Evolutionary conservation across 2,888 invertebrate species (phyloP).

Genomic region (Cyclophora albipunctata): DNA sequence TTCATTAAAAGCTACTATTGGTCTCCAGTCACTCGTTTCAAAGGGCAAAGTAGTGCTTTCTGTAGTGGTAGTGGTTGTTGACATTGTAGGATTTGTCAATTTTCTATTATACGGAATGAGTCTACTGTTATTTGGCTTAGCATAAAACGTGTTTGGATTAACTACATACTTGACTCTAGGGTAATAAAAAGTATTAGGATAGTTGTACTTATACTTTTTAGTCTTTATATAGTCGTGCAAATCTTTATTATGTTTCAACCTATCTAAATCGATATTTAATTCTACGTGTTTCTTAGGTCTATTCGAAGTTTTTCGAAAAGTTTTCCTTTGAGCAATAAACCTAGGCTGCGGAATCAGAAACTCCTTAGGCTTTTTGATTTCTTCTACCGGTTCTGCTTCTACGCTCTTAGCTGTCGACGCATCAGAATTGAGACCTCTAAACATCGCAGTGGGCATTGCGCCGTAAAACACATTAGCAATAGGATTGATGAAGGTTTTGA

Average conservation of each 20-base stretch:
- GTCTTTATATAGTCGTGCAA: slow-evolving; percentile 61
- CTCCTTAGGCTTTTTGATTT: slow-evolving; percentile 49
- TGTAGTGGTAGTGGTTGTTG: slow-evolving; percentile 16
- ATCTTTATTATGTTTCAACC: slow-evolving; percentile 61
- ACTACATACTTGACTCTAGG: slow-evolving; percentile 60
- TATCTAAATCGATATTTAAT: slow-evolving; percentile 56
- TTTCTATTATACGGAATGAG: slow-evolving; percentile 37
- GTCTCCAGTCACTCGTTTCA: slow-evolving; percentile 51
- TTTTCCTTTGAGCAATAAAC: slow-evolving; percentile 62
- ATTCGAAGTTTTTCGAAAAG: slow-evolving; percentile 37
- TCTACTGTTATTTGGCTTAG: slow-evolving; percentile 48
- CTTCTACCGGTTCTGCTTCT: slow-evolving; percentile 39
- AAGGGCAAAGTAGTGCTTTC: slow-evolving; percentile 19
- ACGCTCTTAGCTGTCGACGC: slow-evolving; percentile 47
- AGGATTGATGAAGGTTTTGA: slow-evolving; percentile 55
- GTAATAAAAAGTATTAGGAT: slow-evolving; percentile 60
- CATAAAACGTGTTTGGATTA: slow-evolving; percentile 45
- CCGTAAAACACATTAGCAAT: slow-evolving; percentile 59
- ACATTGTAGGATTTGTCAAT: slow-evolving; percentile 24
- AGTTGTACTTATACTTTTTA: slow-evolving; percentile 66
- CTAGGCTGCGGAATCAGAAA: slow-evolving; percentile 62
- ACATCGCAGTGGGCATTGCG: slow-evolving; percentile 49
- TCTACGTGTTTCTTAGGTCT: slow-evolving; percentile 60
- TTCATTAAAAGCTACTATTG: slow-evolving; percentile 41
- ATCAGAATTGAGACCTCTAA: slow-evolving; percentile 58